phyloP scores from a whole-genome alignment of 2,797 vertebrate genomes.

The Paramormyrops hopkinsi region DNA sequence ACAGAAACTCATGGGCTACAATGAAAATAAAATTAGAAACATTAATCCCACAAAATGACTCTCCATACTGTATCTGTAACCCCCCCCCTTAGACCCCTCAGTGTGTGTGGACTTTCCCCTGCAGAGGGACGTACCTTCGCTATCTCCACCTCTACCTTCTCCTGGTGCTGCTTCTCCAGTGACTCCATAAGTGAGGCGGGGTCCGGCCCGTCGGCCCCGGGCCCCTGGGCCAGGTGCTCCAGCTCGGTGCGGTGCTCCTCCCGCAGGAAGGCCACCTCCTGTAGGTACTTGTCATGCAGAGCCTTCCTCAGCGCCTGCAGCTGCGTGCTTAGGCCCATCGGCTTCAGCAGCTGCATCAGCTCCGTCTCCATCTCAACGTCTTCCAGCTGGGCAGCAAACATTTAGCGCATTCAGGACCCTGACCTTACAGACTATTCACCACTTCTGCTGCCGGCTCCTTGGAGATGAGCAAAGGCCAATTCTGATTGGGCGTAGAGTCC shows the following conservation, averaged over 20 bases:
- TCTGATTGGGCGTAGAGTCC: background rate
- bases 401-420: background rate
- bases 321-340: slow-evolving; percentile 50
- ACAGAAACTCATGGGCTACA: background rate
- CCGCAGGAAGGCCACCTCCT: slow-evolving; percentile 56
- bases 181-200: slow-evolving; percentile 35
- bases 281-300: slow-evolving; percentile 54
- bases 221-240: slow-evolving; percentile 36
- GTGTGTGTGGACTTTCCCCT: background rate
- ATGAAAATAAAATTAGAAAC: background rate
- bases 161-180: slow-evolving; percentile 65
- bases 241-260: slow-evolving; percentile 59
- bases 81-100: background rate
- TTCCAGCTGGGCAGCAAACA: slow-evolving; percentile 14
- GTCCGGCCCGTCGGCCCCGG: slow-evolving; percentile 41
- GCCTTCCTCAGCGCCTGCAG: slow-evolving; percentile 57
- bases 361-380: slow-evolving; percentile 23
- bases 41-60: background rate
- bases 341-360: slow-evolving; percentile 26
- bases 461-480: background rate
- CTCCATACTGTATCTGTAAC: background rate
- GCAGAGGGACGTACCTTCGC: slow-evolving; percentile 69
- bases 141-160: slow-evolving; percentile 82
- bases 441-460: background rate
- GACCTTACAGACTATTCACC: background rate